Conservation (phyloP, 2,888 invertebrate species). For the Erebia epiphron region DNA sequence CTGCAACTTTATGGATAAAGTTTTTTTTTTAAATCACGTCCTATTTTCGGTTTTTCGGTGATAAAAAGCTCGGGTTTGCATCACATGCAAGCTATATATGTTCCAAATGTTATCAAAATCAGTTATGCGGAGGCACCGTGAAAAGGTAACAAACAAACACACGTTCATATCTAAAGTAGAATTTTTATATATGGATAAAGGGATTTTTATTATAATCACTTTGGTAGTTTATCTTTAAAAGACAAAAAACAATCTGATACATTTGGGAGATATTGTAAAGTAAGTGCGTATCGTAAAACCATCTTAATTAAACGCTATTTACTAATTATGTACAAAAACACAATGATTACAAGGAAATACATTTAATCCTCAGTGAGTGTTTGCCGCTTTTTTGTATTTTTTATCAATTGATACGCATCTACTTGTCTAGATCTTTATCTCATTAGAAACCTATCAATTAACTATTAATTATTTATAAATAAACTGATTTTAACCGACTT, state of each 20-base stretch:
- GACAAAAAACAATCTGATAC: slow-evolving; percentile 15
- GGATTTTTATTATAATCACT: too few species aligned
- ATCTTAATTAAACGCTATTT: slow-evolving; percentile 19
- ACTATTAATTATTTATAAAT: neutral
- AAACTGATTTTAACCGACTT: neutral
- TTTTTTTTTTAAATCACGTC: too few species aligned
- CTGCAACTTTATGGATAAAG: too few species aligned
- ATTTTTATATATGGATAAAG: too few species aligned
- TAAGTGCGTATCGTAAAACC: slow-evolving; percentile 16
- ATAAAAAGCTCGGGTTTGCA: too few species aligned
- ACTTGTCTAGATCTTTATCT: slow-evolving; percentile 15
- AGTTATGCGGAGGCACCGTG: too few species aligned
- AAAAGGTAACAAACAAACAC: too few species aligned
- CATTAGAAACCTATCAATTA: slow-evolving; percentile 13
- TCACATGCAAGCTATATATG: too few species aligned
- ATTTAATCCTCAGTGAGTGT: slow-evolving; percentile 11
- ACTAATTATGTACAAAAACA: slow-evolving; percentile 16
- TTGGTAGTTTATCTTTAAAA: neutral
- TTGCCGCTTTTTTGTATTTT: slow-evolving; percentile 4
- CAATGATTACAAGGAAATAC: neutral
- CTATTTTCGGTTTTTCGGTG: too few species aligned
- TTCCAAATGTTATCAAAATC: too few species aligned
- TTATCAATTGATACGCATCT: slow-evolving; percentile 16
- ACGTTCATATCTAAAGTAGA: too few species aligned
- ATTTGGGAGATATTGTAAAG: slow-evolving; percentile 19